Conservation (phyloP, 2,888 invertebrate species). For the Alviniconcha strummeri region DNA sequence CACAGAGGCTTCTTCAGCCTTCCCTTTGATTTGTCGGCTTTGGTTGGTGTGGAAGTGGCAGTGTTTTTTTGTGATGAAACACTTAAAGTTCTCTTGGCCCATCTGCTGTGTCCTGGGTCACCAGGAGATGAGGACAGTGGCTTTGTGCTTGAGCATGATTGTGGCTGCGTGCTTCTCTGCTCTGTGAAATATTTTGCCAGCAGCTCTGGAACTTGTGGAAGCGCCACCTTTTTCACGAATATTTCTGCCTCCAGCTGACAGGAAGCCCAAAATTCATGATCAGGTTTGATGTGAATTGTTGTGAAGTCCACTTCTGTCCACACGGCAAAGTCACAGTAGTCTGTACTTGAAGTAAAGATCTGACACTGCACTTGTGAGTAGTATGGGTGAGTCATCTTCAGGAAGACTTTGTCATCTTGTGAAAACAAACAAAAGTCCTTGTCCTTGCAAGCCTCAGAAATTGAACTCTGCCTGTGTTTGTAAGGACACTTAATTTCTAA, state of each 20-base stretch:
- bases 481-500: constrained; percentile 1
- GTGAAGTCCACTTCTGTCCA: no score
- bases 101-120: no score
- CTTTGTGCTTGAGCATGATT: not conserved
- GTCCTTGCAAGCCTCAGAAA: no score
- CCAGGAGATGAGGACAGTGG: no score
- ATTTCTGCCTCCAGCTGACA: not conserved
- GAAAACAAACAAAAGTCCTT: not conserved
- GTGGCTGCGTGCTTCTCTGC: not conserved
- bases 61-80: no score
- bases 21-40: not conserved
- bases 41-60: not conserved
- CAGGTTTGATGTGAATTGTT: no score
- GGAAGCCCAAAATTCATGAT: no score
- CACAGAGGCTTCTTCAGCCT: not conserved
- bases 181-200: not conserved
- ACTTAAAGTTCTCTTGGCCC: no score
- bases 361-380: not conserved
- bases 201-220: constrained; percentile 3
- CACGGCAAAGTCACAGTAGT: no score
- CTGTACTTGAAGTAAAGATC: not conserved
- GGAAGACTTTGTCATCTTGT: not conserved
- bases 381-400: not conserved
- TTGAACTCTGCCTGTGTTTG: no score
- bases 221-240: not conserved